Percentiles rank a stretch among this genome's conserved stretches.
phyloP scores from a whole-genome alignment of 92 coral and sea anemone species.

The Micromussa lordhowensis region DNA sequence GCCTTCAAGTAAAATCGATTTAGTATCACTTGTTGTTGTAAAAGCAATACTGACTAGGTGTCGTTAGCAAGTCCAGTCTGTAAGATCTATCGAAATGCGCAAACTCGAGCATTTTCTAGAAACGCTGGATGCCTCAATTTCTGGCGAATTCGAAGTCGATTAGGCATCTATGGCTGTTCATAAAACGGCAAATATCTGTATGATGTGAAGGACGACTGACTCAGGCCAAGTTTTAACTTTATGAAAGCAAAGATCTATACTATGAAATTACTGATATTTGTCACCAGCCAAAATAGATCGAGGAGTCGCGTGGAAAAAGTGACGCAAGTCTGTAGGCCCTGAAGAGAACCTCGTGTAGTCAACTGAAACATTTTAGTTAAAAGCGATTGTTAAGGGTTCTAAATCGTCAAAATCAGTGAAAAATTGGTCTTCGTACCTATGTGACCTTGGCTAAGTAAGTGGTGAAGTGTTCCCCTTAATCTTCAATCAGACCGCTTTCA shows the following conservation, averaged over 20 bases:
- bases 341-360: not conserved
- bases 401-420: not conserved
- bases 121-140: no score
- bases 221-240: not conserved
- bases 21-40: not conserved
- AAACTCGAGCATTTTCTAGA: no score
- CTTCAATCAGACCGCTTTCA: not conserved
- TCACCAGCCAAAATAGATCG: not conserved
- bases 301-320: not conserved
- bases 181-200: not conserved
- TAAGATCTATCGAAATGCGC: not conserved
- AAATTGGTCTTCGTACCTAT: not conserved
- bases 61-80: not conserved
- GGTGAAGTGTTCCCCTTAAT: not conserved
- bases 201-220: not conserved
- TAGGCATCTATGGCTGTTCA: not conserved
- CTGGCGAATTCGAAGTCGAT: no score
- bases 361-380: not conserved
- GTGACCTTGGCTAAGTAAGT: constrained; percentile 6
- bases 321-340: not conserved
- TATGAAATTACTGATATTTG: not conserved
- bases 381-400: not conserved
- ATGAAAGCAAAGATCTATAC: not conserved
- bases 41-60: not conserved
- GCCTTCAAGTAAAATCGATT: not conserved